These are phyloP conservation scores for Melanotaenia trifasciata DNA, from an alignment of 2,797 vertebrate species.

Conservation along the genomic window DNA sequence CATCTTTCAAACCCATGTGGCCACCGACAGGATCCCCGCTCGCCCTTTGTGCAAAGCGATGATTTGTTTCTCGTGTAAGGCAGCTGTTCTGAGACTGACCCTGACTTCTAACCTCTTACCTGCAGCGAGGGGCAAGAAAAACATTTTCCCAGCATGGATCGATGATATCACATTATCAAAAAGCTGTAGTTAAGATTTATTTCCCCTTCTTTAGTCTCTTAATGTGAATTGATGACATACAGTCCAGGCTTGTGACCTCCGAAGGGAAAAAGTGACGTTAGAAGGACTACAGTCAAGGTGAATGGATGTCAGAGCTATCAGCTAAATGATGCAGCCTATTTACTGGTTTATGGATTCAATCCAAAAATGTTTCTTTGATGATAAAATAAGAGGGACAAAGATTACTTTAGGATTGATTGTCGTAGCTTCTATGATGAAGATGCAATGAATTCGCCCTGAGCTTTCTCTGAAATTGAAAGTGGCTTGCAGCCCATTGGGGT, in stretches of 20 bases:
- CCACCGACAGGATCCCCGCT: neutral
- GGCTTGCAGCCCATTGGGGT: constrained; percentile 8
- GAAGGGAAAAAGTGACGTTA: constrained; percentile 1
- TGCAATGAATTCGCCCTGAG: neutral
- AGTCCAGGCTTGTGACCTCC: constrained; percentile 27
- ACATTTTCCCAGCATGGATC: constrained; percentile 55
- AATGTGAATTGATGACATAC: constrained; percentile 47
- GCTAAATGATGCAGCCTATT: constrained; percentile 33
- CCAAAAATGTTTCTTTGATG: constrained; percentile 16
- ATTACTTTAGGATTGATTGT: constrained; percentile 13
- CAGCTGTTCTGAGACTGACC: constrained; percentile 22
- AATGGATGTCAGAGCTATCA: constrained; percentile 43
- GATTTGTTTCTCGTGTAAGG: constrained; percentile 33
- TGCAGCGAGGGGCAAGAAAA: constrained; percentile 25
- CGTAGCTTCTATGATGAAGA: neutral
- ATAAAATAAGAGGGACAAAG: neutral
- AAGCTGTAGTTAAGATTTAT: constrained; percentile 58
- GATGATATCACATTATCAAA: constrained; percentile 69
- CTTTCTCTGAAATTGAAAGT: constrained; percentile 22
- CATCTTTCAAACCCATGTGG: neutral
- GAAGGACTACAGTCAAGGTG: constrained; percentile 47
- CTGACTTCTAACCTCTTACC: constrained; percentile 48
- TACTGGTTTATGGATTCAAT: constrained; percentile 12
- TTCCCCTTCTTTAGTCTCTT: constrained; percentile 27
- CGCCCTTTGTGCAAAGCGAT: constrained; percentile 34